These are phyloP conservation scores for Gorsachius goisagi DNA, from an alignment of 2,113 vertebrate genomes.

Conservation along the genomic window DNA sequence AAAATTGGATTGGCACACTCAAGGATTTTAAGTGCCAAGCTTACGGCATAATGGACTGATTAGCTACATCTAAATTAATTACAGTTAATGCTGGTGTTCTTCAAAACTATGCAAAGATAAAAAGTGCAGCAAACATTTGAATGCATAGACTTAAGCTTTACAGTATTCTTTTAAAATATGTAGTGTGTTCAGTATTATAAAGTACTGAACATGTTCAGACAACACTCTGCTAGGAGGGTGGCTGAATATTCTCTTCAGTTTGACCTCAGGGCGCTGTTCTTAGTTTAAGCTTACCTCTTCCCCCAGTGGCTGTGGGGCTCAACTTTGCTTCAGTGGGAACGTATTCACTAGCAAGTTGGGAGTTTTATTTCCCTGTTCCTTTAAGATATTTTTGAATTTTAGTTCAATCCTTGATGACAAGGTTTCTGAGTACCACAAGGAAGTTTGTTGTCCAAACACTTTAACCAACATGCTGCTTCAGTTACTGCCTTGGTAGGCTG, in stretches of 20 bases:
- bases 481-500: neutral
- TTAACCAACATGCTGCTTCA: neutral
- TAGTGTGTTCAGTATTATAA: neutral
- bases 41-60: neutral
- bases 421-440: neutral
- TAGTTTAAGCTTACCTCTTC: neutral
- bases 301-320: neutral
- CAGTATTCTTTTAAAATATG: neutral
- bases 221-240: neutral
- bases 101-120: slow-evolving; percentile 7
- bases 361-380: neutral
- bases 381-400: neutral
- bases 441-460: neutral
- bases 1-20: neutral
- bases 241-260: slow-evolving; percentile 25
- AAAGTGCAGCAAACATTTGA: neutral
- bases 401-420: neutral
- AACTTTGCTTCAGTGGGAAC: neutral
- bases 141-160: neutral
- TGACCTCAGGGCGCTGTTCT: neutral
- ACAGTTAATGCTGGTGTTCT: neutral
- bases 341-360: neutral
- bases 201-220: neutral
- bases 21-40: neutral
- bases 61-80: neutral